Evolutionary conservation across 2,113 vertebrate genomes (phyloP).

Genomic region (Pholis gunnellus): DNA sequence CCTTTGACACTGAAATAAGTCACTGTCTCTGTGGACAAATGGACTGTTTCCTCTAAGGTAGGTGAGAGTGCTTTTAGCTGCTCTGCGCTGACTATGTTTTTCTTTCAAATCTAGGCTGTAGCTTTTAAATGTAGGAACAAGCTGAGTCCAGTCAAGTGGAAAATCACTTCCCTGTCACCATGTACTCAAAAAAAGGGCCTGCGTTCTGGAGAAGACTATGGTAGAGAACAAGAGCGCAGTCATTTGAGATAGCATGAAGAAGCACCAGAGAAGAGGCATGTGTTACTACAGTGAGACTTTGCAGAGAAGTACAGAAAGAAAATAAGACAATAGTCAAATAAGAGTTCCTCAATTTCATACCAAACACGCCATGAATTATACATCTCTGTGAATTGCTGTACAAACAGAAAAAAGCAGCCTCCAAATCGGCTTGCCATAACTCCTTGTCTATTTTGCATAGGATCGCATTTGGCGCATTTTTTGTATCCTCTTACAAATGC

Average conservation of each 20-base stretch:
- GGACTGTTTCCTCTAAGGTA: conserved; percentile 33
- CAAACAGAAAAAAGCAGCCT: not conserved
- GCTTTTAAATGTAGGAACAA: conserved; percentile 63
- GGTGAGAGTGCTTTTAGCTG: conserved; percentile 45
- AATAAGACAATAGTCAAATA: not conserved
- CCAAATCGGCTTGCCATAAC: not conserved
- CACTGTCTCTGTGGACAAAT: conserved; percentile 41
- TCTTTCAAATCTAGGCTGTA: conserved; percentile 25
- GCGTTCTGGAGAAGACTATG: conserved; percentile 5
- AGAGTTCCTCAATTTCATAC: not conserved
- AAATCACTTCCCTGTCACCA: conserved; percentile 74
- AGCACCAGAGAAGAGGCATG: conserved; percentile 12
- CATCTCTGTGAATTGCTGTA: not conserved
- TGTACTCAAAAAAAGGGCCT: conserved; percentile 31
- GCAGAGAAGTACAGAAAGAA: not conserved
- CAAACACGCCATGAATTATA: not conserved
- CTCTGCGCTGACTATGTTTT: conserved; percentile 24
- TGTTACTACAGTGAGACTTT: conserved; percentile 5
- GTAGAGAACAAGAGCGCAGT: conserved; percentile 32
- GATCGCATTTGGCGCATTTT: conserved; percentile 36
- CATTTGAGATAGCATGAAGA: conserved; percentile 52
- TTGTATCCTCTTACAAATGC: conserved; percentile 55
- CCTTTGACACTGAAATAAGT: conserved; percentile 26
- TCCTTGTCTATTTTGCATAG: conserved; percentile 44
- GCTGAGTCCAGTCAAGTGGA: conserved; percentile 68